Evolutionary conservation across 2,888 invertebrate genomes (phyloP), one percentile per base, ranked within the genome.

Genomic region (Calliphora vomitoria): DNA sequence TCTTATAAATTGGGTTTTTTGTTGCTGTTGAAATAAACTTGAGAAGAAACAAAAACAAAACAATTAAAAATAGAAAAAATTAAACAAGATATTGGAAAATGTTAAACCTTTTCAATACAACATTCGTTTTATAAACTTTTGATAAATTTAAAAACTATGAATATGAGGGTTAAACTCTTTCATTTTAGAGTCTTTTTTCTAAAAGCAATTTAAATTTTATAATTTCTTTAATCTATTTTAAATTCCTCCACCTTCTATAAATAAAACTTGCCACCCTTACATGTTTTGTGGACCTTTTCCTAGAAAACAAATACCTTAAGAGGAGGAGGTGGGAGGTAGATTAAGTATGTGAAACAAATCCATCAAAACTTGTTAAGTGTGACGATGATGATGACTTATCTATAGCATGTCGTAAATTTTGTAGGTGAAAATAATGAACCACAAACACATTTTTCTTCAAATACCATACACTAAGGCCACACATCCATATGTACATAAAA

Each of bases 341-440:
- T 44, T 44, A 15, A 38, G 15, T 60, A 44, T 11, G 13, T 50
- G 0, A 1, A 15, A n/a, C 35, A 50, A n/a, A 50, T n/a, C 50
- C 50, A n/a, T 50, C 6, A 50, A 11, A 50, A 50, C 50, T 6
- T n/a, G 13, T n/a, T 50, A 50, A 50, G 50, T 50, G 50, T 50
- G 50, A 11, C 13, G 10, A 35, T 35, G 62, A 62, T 58, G 50
- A 53, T 71, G 69, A 53, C 41, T 44, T 78, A 76, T 71, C 60
- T 75, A 55, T 60, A 60, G 47, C 25, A 75, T 38, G 44, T 71
- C 62, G 41, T 35, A 78, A 64, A 60, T 35, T 44, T 31, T 66
- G 64, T 72, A 50, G 71, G 47, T 72, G 47, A n/a, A 79, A 72
- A 64, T n/a, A 20, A 58, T 60, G 25, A 68, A 68, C 10, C 18